Percentiles rank a stretch among this genome's conserved stretches.
phyloP scores from a whole-genome alignment of 2,797 vertebrate species.

The Epinephelus awoara region DNA sequence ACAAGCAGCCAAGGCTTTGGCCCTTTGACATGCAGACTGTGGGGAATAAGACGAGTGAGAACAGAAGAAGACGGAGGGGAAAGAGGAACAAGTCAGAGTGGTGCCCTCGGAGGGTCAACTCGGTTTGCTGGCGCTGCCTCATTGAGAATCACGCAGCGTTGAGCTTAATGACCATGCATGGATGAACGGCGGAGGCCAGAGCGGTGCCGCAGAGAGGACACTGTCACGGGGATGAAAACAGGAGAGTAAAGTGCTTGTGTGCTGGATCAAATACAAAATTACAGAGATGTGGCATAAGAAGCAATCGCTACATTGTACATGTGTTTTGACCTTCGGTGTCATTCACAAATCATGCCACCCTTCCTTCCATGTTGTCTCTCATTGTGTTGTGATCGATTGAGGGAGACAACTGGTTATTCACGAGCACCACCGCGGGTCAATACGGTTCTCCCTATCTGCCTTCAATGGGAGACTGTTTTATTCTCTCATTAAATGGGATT shows the following conservation, averaged over 20 bases:
- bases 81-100: conserved; percentile 69
- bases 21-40: conserved; percentile 79
- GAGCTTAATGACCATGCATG: conserved; percentile 76
- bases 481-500: conserved; percentile 83
- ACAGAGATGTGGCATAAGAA: conserved; percentile 28
- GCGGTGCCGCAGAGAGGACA: conserved; percentile 46
- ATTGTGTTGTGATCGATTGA: conserved; percentile 84
- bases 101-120: conserved; percentile 76
- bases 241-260: conserved; percentile 3
- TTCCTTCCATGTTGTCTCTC: conserved; percentile 72
- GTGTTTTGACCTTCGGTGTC: conserved; percentile 81
- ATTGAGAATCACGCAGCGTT: conserved; percentile 71
- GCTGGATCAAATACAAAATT: conserved; percentile 45
- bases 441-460: conserved; percentile 74
- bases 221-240: conserved; percentile 35
- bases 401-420: conserved; percentile 87
- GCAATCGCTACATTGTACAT: conserved; percentile 34
- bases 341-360: conserved; percentile 82
- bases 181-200: conserved; percentile 55
- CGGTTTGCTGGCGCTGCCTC: conserved; percentile 63
- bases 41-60: conserved; percentile 78
- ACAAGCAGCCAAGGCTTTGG: conserved; percentile 79
- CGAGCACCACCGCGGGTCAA: conserved; percentile 79
- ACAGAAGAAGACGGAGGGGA: conserved; percentile 69
- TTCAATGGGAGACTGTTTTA: conserved; percentile 80